Evolutionary conservation across 2,113 vertebrate genomes (phyloP).

Genomic region (Myotis lucifugus): DNA sequence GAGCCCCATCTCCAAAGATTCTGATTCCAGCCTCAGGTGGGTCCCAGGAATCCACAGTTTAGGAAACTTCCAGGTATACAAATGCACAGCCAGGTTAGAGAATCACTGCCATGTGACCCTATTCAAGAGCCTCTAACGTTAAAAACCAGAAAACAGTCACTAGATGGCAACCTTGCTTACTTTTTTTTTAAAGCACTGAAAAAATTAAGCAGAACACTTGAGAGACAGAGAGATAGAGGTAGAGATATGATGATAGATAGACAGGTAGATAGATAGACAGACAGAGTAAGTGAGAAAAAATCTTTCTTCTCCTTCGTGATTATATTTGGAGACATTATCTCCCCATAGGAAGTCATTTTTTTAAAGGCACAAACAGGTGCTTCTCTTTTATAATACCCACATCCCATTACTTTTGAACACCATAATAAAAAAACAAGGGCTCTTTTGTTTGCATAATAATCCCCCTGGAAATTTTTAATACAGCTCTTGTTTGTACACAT

Average conservation of each 20-base stretch:
- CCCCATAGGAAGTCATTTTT: background rate
- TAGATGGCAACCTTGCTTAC: constrained; percentile 55
- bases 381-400: background rate
- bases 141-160: background rate
- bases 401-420: background rate
- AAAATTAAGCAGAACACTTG: background rate
- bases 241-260: background rate
- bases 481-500: background rate
- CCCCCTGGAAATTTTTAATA: background rate
- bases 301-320: background rate
- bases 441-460: background rate
- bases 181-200: constrained; percentile 1
- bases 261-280: too few species aligned
- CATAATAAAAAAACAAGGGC: background rate
- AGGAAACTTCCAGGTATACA: background rate
- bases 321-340: background rate
- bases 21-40: background rate
- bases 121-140: background rate
- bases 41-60: background rate
- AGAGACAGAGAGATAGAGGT: background rate
- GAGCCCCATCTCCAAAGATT: background rate
- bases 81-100: background rate
- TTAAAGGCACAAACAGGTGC: background rate
- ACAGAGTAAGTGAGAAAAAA: too few species aligned
- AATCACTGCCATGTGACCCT: fast-evolving